phyloP scores from a whole-genome alignment of 2,888 invertebrate genomes.

The Mylabris sibirica region DNA sequence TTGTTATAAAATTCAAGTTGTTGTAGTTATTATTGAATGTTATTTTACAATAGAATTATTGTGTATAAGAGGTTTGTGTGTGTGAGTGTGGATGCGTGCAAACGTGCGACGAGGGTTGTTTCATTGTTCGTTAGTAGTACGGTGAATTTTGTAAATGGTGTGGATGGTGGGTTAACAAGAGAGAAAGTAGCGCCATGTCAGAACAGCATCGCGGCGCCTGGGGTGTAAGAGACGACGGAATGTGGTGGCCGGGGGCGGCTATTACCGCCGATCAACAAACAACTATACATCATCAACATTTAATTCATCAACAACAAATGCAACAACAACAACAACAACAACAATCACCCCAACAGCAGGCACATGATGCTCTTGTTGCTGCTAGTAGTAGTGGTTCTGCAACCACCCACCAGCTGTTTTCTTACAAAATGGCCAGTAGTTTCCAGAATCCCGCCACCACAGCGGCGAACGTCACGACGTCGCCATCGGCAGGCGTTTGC shows the following conservation, averaged over 20 bases:
- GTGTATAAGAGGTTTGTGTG: slow-evolving; percentile 14
- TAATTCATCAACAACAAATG: slow-evolving; percentile 54
- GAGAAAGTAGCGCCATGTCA: slow-evolving; percentile 62
- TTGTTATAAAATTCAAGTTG: background rate
- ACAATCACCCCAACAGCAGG: slow-evolving; percentile 56
- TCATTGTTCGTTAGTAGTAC: slow-evolving; percentile 18
- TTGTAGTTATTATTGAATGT: slow-evolving; percentile 10
- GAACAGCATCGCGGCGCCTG: slow-evolving; percentile 72
- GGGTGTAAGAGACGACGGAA: slow-evolving; percentile 69
- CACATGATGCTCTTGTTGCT: slow-evolving; percentile 61
- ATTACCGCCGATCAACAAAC: slow-evolving; percentile 62
- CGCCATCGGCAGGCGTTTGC: slow-evolving; percentile 63
- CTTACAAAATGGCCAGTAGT: slow-evolving; percentile 86
- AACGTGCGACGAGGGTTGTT: slow-evolving; percentile 25
- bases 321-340: slow-evolving; percentile 58
- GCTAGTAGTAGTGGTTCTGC: slow-evolving; percentile 66
- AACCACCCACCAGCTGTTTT: slow-evolving; percentile 75
- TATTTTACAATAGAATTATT: slow-evolving; percentile 18
- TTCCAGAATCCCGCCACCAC: slow-evolving; percentile 77
- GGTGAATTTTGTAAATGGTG: slow-evolving; percentile 13
- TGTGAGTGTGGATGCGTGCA: slow-evolving; percentile 25
- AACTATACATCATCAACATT: slow-evolving; percentile 49
- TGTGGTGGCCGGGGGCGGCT: slow-evolving; percentile 69
- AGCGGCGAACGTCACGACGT: slow-evolving; percentile 70
- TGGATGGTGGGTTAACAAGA: slow-evolving; percentile 31